A percentile compares a stretch with the other conserved stretches of the same genome.
phyloP scores from a whole-genome alignment of 2,113 vertebrate genomes.

The Oryzias curvinotus region DNA sequence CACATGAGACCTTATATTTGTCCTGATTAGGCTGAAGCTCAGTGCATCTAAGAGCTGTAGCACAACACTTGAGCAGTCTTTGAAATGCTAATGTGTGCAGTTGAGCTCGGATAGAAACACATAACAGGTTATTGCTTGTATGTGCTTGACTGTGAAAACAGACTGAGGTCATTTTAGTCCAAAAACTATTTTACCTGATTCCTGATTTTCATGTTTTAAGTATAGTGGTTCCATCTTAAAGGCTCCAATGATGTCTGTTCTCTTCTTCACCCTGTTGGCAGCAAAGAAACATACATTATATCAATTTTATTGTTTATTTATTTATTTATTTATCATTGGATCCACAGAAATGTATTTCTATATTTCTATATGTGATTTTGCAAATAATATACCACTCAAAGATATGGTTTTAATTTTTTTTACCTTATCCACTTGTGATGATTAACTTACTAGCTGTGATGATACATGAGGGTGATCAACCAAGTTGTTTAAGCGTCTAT shows the following conservation, averaged over 20 bases:
- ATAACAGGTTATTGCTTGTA: background rate
- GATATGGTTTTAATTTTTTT: too few species aligned
- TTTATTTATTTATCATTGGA: background rate
- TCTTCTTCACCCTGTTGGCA: constrained; percentile 88
- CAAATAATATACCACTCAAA: too few species aligned
- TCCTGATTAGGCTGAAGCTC: background rate
- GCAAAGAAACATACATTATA: too few species aligned
- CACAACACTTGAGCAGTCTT: background rate
- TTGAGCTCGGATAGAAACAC: background rate
- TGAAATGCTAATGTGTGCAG: background rate
- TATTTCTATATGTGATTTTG: too few species aligned
- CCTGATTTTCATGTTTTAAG: constrained; percentile 89
- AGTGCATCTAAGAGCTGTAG: background rate
- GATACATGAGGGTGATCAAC: too few species aligned
- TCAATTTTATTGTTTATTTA: background rate
- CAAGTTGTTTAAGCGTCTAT: too few species aligned
- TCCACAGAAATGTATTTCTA: too few species aligned
- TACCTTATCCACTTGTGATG: too few species aligned
- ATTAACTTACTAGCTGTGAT: too few species aligned
- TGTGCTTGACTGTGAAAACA: background rate
- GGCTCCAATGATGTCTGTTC: constrained; percentile 85
- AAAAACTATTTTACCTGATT: constrained; percentile 82
- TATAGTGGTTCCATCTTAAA: constrained; percentile 95
- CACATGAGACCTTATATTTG: background rate
- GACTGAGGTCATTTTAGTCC: background rate